Percentiles rank a stretch among this genome's conserved stretches.
Conservation (phyloP, 1,140 invertebrate species). For the Conopomorpha cramerella region DNA sequence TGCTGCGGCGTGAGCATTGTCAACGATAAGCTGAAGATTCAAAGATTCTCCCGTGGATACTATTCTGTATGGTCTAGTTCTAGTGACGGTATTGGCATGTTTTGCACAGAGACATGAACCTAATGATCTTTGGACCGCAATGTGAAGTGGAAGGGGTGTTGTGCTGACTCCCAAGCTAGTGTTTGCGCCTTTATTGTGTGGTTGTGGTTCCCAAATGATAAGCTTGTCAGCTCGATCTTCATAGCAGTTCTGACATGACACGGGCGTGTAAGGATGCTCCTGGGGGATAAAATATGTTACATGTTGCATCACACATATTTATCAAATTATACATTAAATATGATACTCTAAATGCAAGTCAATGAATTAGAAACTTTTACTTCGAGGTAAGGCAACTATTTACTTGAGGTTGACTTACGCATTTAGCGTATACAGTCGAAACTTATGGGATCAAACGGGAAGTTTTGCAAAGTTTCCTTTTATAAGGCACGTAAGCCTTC, state of each 20-base stretch:
- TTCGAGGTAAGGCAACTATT: too few relatives aligned
- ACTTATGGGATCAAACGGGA: too few relatives aligned
- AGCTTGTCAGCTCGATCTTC: slow-evolving; percentile 82
- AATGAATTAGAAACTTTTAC: too few relatives aligned
- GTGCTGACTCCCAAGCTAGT: slow-evolving; percentile 27
- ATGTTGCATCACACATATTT: too few relatives aligned
- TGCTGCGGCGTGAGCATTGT: slow-evolving; percentile 77
- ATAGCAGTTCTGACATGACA: slow-evolving; percentile 80
- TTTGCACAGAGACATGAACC: slow-evolving; percentile 70
- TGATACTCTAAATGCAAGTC: background rate
- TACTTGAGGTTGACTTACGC: too few relatives aligned
- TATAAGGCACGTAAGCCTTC: too few relatives aligned
- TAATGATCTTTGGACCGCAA: slow-evolving; percentile 55
- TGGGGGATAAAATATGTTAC: slow-evolving; percentile 51
- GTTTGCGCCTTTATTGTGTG: slow-evolving; percentile 37
- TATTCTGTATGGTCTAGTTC: slow-evolving; percentile 64
- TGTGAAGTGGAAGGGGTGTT: slow-evolving; percentile 59
- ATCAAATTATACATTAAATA: too few relatives aligned
- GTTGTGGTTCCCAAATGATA: slow-evolving; percentile 73
- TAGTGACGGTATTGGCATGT: slow-evolving; percentile 57
- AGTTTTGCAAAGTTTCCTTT: too few relatives aligned
- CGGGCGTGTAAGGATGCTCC: slow-evolving; percentile 77
- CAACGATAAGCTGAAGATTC: slow-evolving; percentile 79
- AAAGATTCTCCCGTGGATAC: slow-evolving; percentile 78
- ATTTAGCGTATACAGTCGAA: too few relatives aligned